A percentile compares a stretch with the other conserved stretches of the same genome.
Evolutionary conservation across 1,140 invertebrate species (phyloP).

Genomic region (Meloidogyne hapla): DNA sequence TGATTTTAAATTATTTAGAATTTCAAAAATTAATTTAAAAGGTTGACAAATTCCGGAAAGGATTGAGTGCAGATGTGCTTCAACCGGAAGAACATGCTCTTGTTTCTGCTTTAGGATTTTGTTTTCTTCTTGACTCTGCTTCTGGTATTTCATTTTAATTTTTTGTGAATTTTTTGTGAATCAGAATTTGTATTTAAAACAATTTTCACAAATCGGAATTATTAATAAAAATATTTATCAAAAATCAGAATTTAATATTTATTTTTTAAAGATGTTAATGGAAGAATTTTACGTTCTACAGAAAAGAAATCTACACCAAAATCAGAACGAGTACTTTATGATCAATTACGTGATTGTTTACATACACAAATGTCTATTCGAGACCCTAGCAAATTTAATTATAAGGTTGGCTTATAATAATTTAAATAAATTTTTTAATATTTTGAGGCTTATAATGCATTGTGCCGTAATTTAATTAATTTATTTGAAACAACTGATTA

Average conservation of each 20-base stretch:
- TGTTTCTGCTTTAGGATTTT: not conserved
- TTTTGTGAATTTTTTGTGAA: too few relatives aligned
- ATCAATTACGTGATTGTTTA: not conserved
- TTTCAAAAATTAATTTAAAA: not conserved
- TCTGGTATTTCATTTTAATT: slow-evolving; percentile 7
- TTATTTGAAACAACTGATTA: not conserved
- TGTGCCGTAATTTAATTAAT: not conserved
- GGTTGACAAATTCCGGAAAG: not conserved
- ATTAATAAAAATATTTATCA: too few relatives aligned
- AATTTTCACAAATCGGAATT: too few relatives aligned
- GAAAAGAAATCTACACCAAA: not conserved
- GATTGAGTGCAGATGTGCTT: not conserved
- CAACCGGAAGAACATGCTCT: not conserved
- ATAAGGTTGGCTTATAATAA: not conserved
- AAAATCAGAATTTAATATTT: too few relatives aligned
- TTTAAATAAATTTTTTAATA: too few relatives aligned
- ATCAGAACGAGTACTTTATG: not conserved
- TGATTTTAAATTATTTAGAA: not conserved
- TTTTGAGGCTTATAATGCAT: not conserved
- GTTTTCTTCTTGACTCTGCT: not conserved
- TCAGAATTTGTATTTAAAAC: too few relatives aligned
- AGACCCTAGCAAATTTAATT: not conserved
- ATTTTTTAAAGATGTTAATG: not conserved
- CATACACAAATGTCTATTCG: not conserved
- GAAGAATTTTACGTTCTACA: not conserved